Conservation (phyloP, 53 echinoderm and acorn worm species). For the Astropecten irregularis region DNA sequence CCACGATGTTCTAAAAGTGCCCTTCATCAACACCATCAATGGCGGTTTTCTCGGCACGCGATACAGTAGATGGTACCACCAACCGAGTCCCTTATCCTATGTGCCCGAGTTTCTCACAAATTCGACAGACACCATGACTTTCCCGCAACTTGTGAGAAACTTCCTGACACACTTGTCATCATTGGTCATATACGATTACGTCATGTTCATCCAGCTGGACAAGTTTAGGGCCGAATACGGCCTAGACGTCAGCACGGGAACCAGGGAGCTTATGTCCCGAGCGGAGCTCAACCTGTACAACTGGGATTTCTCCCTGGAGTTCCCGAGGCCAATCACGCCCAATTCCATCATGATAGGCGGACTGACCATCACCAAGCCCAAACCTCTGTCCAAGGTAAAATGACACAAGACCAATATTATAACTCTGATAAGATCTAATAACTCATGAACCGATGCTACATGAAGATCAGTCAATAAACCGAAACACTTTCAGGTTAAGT, state of each 20-base stretch:
- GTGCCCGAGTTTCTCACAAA: constrained; percentile 64
- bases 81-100: constrained; percentile 60
- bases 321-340: constrained; percentile 65
- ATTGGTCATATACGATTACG: constrained; percentile 41
- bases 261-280: constrained; percentile 38
- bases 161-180: neutral
- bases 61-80: constrained; percentile 33
- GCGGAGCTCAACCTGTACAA: constrained; percentile 62
- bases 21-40: constrained; percentile 36
- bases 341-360: constrained; percentile 54
- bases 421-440: neutral
- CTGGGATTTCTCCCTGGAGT: constrained; percentile 69
- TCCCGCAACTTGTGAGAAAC: constrained; percentile 54
- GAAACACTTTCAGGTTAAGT: neutral
- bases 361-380: neutral
- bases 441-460: too few relatives aligned
- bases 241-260: neutral
- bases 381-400: constrained; percentile 28
- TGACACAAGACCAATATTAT: too few relatives aligned
- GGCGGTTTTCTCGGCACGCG: constrained; percentile 37
- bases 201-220: constrained; percentile 15
- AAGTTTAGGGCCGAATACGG: neutral
- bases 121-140: constrained; percentile 65
- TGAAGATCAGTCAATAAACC: neutral
- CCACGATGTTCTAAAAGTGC: constrained; percentile 32